Evolutionary conservation across 2,113 vertebrate genomes (phyloP).

Genomic region (Crotophaga sulcirostris): DNA sequence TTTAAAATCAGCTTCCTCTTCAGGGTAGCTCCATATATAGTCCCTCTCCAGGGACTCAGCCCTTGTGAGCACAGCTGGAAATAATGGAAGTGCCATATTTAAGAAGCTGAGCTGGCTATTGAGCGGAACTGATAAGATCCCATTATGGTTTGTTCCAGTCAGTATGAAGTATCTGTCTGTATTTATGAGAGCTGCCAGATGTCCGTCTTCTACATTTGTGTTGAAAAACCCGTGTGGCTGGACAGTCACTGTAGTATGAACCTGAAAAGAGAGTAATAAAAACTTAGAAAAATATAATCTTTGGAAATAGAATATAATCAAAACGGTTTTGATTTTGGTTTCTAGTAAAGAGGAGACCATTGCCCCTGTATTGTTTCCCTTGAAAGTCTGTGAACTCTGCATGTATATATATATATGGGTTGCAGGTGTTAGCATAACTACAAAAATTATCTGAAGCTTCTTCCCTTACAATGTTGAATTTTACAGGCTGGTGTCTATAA

Average conservation of each 20-base stretch:
- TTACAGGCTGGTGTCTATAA: not conserved
- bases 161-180: not conserved
- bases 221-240: not conserved
- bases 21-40: not conserved
- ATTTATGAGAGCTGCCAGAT: not conserved
- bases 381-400: not conserved
- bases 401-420: not conserved
- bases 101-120: not conserved
- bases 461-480: not conserved
- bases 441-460: not conserved
- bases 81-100: not conserved
- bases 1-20: not conserved
- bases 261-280: not conserved
- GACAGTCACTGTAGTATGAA: not conserved
- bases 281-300: not conserved
- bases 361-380: not conserved
- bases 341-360: not conserved
- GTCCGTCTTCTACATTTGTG: not conserved
- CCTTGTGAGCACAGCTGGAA: not conserved
- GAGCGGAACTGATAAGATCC: not conserved
- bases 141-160: not conserved
- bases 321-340: not conserved
- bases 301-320: not conserved
- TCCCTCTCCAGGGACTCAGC: not conserved
- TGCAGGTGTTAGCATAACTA: not conserved